Base-by-base conservation (phyloP, 2,113 vertebrate species). In the Planiliza haematocheilus region DNA sequence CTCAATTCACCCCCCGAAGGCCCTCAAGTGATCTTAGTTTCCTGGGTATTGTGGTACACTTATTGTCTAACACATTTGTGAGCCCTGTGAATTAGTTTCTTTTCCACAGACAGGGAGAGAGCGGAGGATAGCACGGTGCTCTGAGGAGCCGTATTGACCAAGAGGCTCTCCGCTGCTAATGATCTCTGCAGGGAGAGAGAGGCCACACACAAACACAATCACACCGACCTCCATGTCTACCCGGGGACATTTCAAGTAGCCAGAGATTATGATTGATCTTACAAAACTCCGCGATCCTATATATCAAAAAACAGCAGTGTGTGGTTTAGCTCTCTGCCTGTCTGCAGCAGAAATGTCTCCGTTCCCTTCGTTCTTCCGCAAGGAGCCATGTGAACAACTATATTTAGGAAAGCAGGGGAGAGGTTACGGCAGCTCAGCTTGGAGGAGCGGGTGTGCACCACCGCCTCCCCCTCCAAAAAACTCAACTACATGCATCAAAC, bases 101-200 rank as follows among this genome's bases (percentile, higher is more conserved):
- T 53, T 71, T 80, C 71, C 42, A 14, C 18, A 58, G 30, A 24
- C 3, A 65, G 38, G 24, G 30, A 65, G 60, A 37, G 10, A 50
- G 12, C n/a, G n/a, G n/a, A n/a, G 18, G n/a, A 20, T 37, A 20
- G 39, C 24, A 42, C 59, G 24, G 14, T 49, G 34, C 46, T 18
- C 42, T 34, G 71, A 79, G 38, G 73, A 74, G 62, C 7, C 13
- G 43, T 77, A 89, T 82, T 87, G 84, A 86, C 79, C 60, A 56
- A 56, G 67, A 81, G 76, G 41, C n/a, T 5, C 68, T 77, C 34
- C 41, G 37, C 55, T 69, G 74, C 77, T 86, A 87, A 89, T 86
- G 76, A 88, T 83, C 85, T 83, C 79, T 76, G 38, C 2, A 39
- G 80, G 81, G 82, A 91, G 12, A 71, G 7, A 34, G 24, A 58